These are phyloP conservation scores for Drosophila mulleri DNA, from an alignment of 2,888 invertebrate genomes.

Conservation along the genomic window DNA sequence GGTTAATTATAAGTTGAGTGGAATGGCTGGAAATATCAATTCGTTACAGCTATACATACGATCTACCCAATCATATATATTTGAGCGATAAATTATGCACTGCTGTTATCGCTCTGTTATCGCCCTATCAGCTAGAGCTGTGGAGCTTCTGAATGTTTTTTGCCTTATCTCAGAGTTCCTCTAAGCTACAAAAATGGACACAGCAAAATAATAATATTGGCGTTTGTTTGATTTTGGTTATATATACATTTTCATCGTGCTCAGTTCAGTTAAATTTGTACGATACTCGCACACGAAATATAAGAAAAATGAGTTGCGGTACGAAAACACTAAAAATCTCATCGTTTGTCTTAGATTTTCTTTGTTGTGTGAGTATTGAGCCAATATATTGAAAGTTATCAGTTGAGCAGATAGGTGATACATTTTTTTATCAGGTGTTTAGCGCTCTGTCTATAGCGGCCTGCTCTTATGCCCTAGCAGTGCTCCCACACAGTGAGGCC, in stretches of 20 bases:
- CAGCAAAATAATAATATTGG: neutral
- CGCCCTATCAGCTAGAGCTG: conserved; percentile 50
- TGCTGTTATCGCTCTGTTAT: conserved; percentile 39
- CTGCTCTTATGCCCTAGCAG: conserved; percentile 69
- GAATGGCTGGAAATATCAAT: neutral
- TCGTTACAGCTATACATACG: neutral
- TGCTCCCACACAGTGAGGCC: conserved; percentile 59
- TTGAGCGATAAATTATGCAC: conserved; percentile 17
- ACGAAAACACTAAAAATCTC: conserved; percentile 73
- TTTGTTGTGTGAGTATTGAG: conserved; percentile 77
- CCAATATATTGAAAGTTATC: conserved; percentile 16
- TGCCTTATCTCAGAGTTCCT: conserved; percentile 31
- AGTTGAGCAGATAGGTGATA: conserved; percentile 1
- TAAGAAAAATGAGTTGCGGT: conserved; percentile 73
- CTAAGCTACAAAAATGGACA: conserved; percentile 55
- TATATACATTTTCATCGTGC: conserved; percentile 10
- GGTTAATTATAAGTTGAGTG: conserved; percentile 21
- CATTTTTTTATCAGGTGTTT: conserved; percentile 54
- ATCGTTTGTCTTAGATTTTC: conserved; percentile 76
- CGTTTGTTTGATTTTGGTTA: conserved; percentile 29
- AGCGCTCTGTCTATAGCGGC: conserved; percentile 70
- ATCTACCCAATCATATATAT: neutral
- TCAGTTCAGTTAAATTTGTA: neutral
- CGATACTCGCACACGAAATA: conserved; percentile 4
- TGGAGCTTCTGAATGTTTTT: conserved; percentile 11